Percentiles rank a stretch among this genome's conserved stretches.
Conservation (phyloP, 2,797 vertebrate genomes). For the Cuculus canorus region DNA sequence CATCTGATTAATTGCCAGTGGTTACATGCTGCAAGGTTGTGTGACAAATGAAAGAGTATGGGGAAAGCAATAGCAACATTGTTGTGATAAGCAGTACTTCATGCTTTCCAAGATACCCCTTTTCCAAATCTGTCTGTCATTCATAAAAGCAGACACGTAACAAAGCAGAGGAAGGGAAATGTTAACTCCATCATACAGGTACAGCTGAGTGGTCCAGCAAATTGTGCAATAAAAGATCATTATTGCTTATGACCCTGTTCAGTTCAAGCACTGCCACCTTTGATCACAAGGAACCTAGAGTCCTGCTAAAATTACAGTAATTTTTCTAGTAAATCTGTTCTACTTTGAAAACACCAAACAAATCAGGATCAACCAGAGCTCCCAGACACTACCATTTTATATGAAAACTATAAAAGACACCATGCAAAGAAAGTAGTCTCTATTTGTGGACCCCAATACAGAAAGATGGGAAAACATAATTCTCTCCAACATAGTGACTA, state of each 20-base stretch:
- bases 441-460: neutral
- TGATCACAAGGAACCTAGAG: neutral
- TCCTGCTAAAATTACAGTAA: neutral
- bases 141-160: neutral
- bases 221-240: neutral
- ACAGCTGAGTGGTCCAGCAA: neutral
- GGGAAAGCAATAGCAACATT: neutral
- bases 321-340: neutral
- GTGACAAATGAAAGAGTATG: neutral
- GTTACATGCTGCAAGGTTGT: neutral
- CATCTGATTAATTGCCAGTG: neutral
- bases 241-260: neutral
- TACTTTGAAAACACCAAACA: neutral
- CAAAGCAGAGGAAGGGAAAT: neutral
- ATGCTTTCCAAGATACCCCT: neutral
- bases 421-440: neutral
- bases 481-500: neutral
- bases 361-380: neutral
- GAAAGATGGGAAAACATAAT: neutral
- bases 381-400: neutral
- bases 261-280: neutral
- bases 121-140: neutral
- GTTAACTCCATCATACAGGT: neutral
- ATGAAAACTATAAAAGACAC: neutral
- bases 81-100: neutral